phyloP scores from a whole-genome alignment of 2,113 vertebrate genomes.

The Cynocephalus volans region DNA sequence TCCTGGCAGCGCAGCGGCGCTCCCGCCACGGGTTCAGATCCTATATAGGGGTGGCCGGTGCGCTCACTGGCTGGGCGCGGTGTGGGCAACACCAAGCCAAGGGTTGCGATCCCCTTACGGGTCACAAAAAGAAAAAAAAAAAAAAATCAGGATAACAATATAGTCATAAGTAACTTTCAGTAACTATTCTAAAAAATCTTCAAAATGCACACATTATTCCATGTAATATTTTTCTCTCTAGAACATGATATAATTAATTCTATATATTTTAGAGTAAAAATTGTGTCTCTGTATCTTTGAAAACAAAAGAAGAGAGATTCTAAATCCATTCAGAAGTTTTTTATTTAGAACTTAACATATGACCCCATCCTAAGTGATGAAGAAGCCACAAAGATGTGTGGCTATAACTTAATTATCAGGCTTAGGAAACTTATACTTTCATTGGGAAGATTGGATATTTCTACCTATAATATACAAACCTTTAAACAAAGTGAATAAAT shows the following conservation, averaged over 20 bases:
- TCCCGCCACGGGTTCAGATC: too few relatives aligned
- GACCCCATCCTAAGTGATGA: neutral
- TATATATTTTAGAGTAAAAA: neutral
- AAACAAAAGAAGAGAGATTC: neutral
- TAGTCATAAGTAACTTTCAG: neutral
- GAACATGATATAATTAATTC: neutral
- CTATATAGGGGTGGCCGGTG: too few relatives aligned
- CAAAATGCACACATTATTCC: neutral
- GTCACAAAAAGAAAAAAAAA: too few relatives aligned
- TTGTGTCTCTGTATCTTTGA: neutral
- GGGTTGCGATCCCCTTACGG: too few relatives aligned
- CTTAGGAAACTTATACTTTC: neutral
- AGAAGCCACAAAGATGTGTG: neutral
- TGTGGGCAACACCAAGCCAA: too few relatives aligned
- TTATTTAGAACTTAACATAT: neutral
- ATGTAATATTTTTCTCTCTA: neutral
- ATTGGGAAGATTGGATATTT: neutral
- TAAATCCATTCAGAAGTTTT: neutral
- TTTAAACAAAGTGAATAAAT: neutral
- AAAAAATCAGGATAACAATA: neutral
- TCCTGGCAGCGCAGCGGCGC: too few relatives aligned
- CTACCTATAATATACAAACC: neutral
- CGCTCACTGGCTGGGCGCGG: too few relatives aligned
- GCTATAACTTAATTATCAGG: neutral
- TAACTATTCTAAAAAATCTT: neutral